phyloP scores from a whole-genome alignment of 2,113 vertebrate genomes.

The Dicaeum eximium region DNA sequence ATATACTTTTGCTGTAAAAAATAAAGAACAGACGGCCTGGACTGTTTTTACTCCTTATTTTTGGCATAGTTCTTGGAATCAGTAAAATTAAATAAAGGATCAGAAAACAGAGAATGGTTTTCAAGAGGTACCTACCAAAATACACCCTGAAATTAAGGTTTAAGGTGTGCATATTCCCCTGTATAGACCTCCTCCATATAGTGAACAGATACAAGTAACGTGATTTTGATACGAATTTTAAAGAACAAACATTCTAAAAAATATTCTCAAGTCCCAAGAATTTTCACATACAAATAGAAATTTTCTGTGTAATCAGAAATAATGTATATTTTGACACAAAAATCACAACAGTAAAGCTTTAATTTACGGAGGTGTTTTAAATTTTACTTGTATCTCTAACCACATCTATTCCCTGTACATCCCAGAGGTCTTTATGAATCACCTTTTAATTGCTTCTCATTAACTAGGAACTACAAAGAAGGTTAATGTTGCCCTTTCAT shows the following conservation, averaged over 20 bases:
- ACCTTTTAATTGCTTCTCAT: neutral
- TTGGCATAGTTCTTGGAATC: neutral
- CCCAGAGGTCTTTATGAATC: neutral
- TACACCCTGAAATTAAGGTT: neutral
- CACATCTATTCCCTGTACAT: neutral
- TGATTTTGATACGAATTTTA: neutral
- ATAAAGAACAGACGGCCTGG: neutral
- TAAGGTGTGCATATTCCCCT: neutral
- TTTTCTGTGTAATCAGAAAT: neutral
- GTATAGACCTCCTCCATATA: neutral
- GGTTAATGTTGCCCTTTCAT: neutral
- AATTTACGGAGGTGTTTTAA: neutral
- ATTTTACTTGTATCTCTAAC: neutral
- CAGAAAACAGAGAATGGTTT: neutral
- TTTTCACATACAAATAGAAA: neutral
- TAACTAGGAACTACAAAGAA: neutral
- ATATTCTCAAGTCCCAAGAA: neutral
- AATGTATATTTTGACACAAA: neutral
- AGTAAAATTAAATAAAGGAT: neutral
- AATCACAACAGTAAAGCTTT: neutral
- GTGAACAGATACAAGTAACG: neutral
- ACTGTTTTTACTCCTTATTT: neutral
- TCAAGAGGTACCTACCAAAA: neutral
- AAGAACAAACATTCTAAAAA: neutral
- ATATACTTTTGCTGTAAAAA: neutral